These are phyloP conservation scores for Bathynomus jamesi DNA, from an alignment of 1,140 invertebrate species.

Conservation along the genomic window DNA sequence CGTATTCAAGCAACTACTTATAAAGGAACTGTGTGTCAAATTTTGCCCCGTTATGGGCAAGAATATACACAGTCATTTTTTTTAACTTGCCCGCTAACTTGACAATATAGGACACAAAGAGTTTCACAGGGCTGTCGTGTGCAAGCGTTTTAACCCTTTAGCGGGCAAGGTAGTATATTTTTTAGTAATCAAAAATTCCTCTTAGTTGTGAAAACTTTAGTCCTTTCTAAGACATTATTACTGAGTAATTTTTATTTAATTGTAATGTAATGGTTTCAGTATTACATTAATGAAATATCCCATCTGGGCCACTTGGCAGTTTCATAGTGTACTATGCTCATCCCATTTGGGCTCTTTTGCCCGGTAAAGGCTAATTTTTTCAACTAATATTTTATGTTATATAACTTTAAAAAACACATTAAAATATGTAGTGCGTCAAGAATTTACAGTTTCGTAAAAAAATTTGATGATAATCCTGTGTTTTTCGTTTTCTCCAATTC, in stretches of 20 bases:
- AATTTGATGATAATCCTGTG: neutral
- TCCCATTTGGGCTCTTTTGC: neutral
- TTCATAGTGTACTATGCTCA: neutral
- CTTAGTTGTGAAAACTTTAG: neutral
- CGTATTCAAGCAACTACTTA: too few species aligned
- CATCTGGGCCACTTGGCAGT: neutral
- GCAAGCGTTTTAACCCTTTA: neutral
- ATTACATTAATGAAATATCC: neutral
- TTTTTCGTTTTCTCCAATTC: neutral
- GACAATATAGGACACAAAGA: too few species aligned
- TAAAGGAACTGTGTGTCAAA: too few species aligned
- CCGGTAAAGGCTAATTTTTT: too few species aligned
- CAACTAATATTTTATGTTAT: neutral
- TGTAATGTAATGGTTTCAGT: neutral
- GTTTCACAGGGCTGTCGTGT: too few species aligned
- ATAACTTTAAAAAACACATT: neutral
- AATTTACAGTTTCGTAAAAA: neutral
- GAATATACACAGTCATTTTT: too few species aligned
- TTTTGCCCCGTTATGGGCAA: too few species aligned
- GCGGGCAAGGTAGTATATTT: neutral
- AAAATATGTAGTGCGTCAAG: neutral
- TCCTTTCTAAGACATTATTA: neutral
- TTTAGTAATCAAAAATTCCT: neutral
- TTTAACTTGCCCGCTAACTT: too few species aligned
- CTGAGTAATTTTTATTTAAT: neutral